Evolutionary conservation across 2,888 invertebrate species (phyloP).

Genomic region (Pammene aurita): DNA sequence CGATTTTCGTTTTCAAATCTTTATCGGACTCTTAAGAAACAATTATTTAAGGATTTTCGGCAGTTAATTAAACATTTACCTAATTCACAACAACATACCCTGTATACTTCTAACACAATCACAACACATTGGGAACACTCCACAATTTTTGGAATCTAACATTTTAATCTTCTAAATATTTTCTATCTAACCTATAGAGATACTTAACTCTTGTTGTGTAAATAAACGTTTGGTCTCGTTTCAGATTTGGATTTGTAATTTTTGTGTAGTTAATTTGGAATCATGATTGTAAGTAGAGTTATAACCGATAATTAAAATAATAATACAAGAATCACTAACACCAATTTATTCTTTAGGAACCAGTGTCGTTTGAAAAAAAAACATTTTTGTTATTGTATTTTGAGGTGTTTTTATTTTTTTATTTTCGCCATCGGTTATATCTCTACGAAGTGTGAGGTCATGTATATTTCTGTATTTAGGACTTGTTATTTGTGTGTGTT

Average conservation of each 20-base stretch:
- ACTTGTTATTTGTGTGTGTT: constrained; percentile 78
- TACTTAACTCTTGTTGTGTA: constrained; percentile 80
- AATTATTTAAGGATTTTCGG: no score
- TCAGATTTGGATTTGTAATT: constrained; percentile 79
- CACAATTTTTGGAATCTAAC: constrained; percentile 64
- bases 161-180: constrained; percentile 80
- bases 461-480: constrained; percentile 78
- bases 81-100: background rate
- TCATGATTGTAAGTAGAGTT: constrained; percentile 72
- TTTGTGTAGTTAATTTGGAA: constrained; percentile 78
- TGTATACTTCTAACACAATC: constrained; percentile 16
- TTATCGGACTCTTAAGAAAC: no score
- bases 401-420: background rate
- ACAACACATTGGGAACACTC: constrained; percentile 40
- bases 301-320: constrained; percentile 50
- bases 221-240: constrained; percentile 80
- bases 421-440: constrained; percentile 50
- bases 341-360: background rate
- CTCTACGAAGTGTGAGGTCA: constrained; percentile 68
- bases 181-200: constrained; percentile 81
- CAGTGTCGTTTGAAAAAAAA: background rate
- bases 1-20: no score
- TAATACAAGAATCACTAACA: background rate
- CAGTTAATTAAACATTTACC: background rate
- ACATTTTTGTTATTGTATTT: background rate